phyloP scores from a whole-genome alignment of 2,888 invertebrate genomes.

The Athrips mouffetella region DNA sequence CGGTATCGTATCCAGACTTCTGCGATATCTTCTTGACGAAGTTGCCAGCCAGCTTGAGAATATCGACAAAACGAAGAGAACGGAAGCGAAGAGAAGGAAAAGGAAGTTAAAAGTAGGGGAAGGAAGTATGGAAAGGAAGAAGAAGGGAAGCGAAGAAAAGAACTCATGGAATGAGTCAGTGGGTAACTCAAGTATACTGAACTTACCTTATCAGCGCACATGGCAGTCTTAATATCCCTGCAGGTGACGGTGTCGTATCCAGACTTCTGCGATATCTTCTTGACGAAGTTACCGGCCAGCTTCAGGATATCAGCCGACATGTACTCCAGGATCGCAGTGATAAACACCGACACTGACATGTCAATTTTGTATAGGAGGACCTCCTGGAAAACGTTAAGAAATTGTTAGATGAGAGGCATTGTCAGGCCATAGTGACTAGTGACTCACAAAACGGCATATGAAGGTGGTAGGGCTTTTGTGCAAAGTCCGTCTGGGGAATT shows the following conservation, averaged over 20 bases:
- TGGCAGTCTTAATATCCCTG: slow-evolving; percentile 97
- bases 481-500: no score
- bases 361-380: slow-evolving; percentile 92
- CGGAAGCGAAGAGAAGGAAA: no score
- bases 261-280: slow-evolving; percentile 90
- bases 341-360: slow-evolving; percentile 91
- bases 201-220: slow-evolving; percentile 96
- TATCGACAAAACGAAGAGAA: no score
- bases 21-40: slow-evolving; percentile 98
- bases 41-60: slow-evolving; percentile 96
- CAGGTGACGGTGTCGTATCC: slow-evolving; percentile 85
- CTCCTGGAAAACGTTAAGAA: slow-evolving; percentile 77
- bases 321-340: slow-evolving; percentile 96
- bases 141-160: no score
- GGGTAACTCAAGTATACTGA: not conserved
- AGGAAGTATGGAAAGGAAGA: no score
- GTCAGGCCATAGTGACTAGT: no score
- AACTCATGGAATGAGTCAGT: no score
- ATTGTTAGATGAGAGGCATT: no score
- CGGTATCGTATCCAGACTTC: slow-evolving; percentile 76
- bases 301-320: slow-evolving; percentile 97
- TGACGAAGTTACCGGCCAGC: slow-evolving; percentile 97
- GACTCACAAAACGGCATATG: no score
- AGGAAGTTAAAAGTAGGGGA: no score
- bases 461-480: no score